Percentiles rank a stretch among this genome's conserved stretches.
Evolutionary conservation across 2,113 vertebrate genomes (phyloP).

Genomic region (Oreocharis arfaki): DNA sequence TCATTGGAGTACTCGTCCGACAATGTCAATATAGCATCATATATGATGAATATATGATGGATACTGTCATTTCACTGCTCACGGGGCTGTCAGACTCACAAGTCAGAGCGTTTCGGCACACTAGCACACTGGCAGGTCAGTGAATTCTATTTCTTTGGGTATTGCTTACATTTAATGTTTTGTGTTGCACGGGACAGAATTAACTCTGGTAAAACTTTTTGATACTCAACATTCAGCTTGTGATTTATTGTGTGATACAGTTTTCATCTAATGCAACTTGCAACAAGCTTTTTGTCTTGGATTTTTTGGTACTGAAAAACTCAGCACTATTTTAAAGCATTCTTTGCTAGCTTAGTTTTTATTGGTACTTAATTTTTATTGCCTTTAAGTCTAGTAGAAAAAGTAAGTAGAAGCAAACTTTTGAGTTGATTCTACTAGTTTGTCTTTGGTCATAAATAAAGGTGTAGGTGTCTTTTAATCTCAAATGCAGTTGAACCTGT

Average conservation of each 20-base stretch:
- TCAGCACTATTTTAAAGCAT: neutral
- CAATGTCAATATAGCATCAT: constrained; percentile 99
- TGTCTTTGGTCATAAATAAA: neutral
- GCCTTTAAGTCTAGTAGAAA: neutral
- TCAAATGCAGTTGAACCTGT: neutral
- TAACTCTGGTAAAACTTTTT: neutral
- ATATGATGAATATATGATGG: constrained; percentile 99
- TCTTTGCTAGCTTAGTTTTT: neutral
- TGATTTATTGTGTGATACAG: neutral
- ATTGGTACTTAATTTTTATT: neutral
- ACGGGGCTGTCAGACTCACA: constrained; percentile 98
- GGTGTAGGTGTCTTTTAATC: neutral
- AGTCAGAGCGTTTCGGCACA: constrained; percentile 98
- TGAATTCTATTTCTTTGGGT: neutral
- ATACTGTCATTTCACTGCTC: constrained; percentile 97
- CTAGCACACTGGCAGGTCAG: constrained; percentile 96
- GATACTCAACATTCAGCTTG: fast-evolving
- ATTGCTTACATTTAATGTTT: neutral
- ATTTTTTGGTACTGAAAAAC: neutral
- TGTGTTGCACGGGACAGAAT: neutral
- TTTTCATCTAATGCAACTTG: neutral
- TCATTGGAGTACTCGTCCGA: constrained; percentile 93
- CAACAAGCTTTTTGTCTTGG: neutral
- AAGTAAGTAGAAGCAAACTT: neutral
- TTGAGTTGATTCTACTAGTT: neutral